phyloP scores from a whole-genome alignment of 2,797 vertebrate species.

The Florisuga fusca region DNA sequence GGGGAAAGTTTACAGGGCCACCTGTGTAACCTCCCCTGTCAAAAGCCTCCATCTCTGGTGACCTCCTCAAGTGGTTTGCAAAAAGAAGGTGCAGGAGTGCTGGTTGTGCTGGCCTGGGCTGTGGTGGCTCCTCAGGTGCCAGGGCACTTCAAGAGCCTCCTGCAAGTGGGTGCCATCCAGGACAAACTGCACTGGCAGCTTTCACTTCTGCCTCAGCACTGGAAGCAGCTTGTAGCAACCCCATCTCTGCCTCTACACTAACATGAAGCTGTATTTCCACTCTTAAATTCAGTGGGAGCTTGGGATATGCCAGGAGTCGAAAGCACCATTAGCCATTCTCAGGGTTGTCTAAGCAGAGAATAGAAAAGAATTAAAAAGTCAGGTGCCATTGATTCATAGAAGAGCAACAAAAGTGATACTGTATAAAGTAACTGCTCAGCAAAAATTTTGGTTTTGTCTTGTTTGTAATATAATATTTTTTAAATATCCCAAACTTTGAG shows the following conservation, averaged over 20 bases:
- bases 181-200: fast-evolving
- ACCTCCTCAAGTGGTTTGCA: neutral
- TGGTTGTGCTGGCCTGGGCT: neutral
- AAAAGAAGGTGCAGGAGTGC: neutral
- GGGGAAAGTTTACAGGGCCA: neutral
- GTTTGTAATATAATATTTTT: neutral
- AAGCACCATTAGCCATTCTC: neutral
- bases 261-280: neutral
- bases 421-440: neutral
- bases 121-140: neutral
- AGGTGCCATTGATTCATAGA: neutral
- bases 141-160: neutral
- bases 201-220: no score
- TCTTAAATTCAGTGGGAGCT: neutral
- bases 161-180: neutral
- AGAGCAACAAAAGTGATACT: neutral
- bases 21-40: neutral
- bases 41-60: neutral
- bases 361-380: neutral
- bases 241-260: neutral
- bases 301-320: neutral
- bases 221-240: neutral
- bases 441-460: neutral
- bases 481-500: neutral
- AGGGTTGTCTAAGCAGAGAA: neutral